phyloP scores from a whole-genome alignment of 2,888 invertebrate species.

The Drosophila mercatorum region DNA sequence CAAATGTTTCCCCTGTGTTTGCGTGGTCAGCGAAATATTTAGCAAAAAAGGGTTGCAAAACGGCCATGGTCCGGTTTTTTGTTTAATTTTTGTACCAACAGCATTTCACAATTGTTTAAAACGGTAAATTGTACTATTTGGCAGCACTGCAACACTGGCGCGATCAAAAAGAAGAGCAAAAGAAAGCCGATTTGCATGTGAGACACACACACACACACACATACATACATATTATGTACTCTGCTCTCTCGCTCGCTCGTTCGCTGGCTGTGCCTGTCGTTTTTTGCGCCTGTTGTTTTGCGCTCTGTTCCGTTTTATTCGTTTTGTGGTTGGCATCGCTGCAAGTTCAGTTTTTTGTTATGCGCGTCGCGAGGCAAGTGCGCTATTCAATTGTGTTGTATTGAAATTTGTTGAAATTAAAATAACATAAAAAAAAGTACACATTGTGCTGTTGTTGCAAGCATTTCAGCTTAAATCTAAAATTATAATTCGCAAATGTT shows the following conservation, averaged over 20 bases:
- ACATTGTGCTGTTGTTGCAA: constrained; percentile 15
- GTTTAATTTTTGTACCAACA: constrained; percentile 10
- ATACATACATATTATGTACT: neutral
- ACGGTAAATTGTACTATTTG: constrained; percentile 16
- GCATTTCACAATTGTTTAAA: constrained; percentile 33
- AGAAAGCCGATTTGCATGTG: constrained; percentile 43
- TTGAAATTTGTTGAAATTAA: constrained; percentile 28
- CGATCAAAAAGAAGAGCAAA: constrained; percentile 36
- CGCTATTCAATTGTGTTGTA: constrained; percentile 31
- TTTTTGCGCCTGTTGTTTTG: constrained; percentile 41
- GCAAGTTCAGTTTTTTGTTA: constrained; percentile 45
- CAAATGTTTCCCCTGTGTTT: constrained; percentile 25
- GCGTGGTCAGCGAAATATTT: constrained; percentile 51
- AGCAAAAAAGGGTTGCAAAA: constrained; percentile 43
- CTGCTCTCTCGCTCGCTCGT: neutral
- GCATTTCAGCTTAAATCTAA: constrained; percentile 4
- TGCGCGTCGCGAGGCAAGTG: constrained; percentile 38
- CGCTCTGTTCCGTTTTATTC: constrained; percentile 43
- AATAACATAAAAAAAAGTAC: constrained; percentile 12
- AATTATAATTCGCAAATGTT: constrained; percentile 2
- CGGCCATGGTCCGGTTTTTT: constrained; percentile 25
- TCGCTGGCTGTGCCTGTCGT: constrained; percentile 21
- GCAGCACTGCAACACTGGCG: constrained; percentile 25
- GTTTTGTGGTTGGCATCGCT: constrained; percentile 50
- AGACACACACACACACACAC: constrained; percentile 21